These are phyloP conservation scores for Heliocidaris erythrogramma DNA, from an alignment of 35 echinoderm and acorn worm species.

Conservation along the genomic window DNA sequence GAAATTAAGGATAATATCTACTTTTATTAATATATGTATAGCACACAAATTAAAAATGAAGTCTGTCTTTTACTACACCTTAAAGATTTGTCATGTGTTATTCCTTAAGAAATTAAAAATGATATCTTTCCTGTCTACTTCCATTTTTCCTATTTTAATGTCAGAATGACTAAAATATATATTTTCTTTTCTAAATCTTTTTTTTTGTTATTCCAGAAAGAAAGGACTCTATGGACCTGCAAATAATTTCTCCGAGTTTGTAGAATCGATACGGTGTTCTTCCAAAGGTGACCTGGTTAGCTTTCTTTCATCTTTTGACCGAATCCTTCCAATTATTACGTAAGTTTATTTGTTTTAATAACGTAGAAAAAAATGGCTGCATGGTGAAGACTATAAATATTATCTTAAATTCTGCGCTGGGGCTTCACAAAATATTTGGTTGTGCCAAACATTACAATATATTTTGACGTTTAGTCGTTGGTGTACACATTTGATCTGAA, in stretches of 20 bases:
- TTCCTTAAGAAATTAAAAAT: neutral
- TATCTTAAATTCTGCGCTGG: too few species aligned
- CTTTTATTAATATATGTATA: too few species aligned
- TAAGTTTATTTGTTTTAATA: conserved; percentile 38
- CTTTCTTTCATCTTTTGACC: conserved; percentile 33
- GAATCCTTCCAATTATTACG: conserved; percentile 47
- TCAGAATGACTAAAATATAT: neutral
- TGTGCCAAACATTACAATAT: too few species aligned
- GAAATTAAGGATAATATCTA: too few species aligned
- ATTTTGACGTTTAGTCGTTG: too few species aligned
- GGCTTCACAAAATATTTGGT: too few species aligned
- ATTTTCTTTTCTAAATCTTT: neutral
- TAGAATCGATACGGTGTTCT: conserved; percentile 15
- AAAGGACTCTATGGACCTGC: neutral
- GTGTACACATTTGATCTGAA: too few species aligned
- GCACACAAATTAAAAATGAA: too few species aligned
- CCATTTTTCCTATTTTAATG: neutral
- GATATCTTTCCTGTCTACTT: neutral
- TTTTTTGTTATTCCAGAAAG: conserved; percentile 11
- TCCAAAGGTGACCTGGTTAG: neutral
- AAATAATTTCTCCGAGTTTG: conserved; percentile 15
- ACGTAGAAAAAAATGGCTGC: too few species aligned
- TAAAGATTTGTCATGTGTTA: neutral
- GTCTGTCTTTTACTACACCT: too few species aligned
- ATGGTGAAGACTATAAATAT: too few species aligned